Evolutionary conservation across 2,888 invertebrate genomes (phyloP), one percentile per base, ranked within the genome.

Genomic region (Thereva nobilitata): DNA sequence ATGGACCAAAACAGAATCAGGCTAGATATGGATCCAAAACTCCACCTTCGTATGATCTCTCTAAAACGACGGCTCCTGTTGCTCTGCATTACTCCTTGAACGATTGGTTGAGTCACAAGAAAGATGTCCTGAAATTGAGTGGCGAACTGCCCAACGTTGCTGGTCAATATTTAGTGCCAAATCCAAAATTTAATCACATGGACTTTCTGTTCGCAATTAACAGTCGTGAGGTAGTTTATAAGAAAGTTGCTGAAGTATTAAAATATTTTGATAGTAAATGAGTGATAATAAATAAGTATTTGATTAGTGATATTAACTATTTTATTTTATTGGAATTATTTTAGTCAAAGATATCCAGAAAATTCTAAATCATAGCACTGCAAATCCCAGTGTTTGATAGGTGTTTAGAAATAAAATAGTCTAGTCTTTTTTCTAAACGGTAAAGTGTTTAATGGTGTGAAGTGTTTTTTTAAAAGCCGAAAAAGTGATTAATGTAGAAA

Each of bases 51-150:
- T 87, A 86, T 71, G 81, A 85, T 72, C 74, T 86, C n/a, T 77
- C 78, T 10, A 82, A 81, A 47, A 79, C 86, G 5, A 84, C 79
- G 68, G 81, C 83, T 12, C 86, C 86, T 1, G 82, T 86, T 40
- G 83, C 84, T 2, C 75, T 89, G 7, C 85, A 85, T 73, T 86
- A 84, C 72, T 84, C 84, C 5, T 78, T 80, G 4, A 85, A 86
- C 10, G 92, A 92, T 76, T 86, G 87, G 85, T 76, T 91, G 34
- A 85, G 89, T 1, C 80, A 83, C 59, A 82, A 84, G 4, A 76
- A 77, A 71, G 88, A 89, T 67, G 86, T 88, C 0, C 76, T 83
- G 47, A 77, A 80, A 10, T 74, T 89, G 56, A 82, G 83, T 45
- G 76, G 77, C 9, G 78, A 80, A 66, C 75, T 90, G 44, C 79